These are phyloP conservation scores for Sarcophaga variegata DNA, from an alignment of 2,888 invertebrate genomes.

Conservation along the genomic window DNA sequence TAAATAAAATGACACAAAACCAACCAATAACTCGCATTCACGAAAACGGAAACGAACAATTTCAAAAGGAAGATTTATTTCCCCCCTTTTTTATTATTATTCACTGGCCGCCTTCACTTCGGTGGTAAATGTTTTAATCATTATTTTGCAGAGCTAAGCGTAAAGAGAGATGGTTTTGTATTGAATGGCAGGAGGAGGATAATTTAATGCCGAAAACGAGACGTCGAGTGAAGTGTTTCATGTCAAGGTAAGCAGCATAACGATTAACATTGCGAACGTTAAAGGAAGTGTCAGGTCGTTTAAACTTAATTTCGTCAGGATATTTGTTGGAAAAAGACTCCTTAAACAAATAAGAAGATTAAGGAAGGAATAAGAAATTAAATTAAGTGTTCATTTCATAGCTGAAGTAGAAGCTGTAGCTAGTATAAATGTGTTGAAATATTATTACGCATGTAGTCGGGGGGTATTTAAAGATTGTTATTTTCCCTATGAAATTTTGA, in stretches of 20 bases:
- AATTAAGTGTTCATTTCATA: too few species aligned
- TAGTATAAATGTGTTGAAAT: too few species aligned
- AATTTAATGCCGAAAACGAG: not conserved
- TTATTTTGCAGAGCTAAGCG: not conserved
- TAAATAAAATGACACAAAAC: slow-evolving; percentile 23
- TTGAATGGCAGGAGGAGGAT: not conserved
- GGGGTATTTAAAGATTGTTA: too few species aligned
- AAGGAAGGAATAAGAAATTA: not conserved
- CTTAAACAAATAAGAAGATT: not conserved
- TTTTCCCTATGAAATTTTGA: too few species aligned
- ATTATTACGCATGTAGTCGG: too few species aligned
- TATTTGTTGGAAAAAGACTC: not conserved
- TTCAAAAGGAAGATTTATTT: not conserved
- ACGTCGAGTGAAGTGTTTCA: not conserved
- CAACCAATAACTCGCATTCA: not conserved
- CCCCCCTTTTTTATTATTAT: not conserved
- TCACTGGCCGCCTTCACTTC: not conserved
- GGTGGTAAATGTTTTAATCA: not conserved
- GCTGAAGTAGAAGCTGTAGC: too few species aligned
- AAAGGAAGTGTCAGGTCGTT: not conserved
- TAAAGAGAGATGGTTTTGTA: not conserved
- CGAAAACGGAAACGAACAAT: not conserved
- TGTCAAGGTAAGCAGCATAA: not conserved
- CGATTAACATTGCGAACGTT: not conserved
- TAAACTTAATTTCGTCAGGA: not conserved